Evolutionary conservation across 2,797 vertebrate species (phyloP), one percentile per base, ranked within the genome.

Genomic region (Scarus forsteni): DNA sequence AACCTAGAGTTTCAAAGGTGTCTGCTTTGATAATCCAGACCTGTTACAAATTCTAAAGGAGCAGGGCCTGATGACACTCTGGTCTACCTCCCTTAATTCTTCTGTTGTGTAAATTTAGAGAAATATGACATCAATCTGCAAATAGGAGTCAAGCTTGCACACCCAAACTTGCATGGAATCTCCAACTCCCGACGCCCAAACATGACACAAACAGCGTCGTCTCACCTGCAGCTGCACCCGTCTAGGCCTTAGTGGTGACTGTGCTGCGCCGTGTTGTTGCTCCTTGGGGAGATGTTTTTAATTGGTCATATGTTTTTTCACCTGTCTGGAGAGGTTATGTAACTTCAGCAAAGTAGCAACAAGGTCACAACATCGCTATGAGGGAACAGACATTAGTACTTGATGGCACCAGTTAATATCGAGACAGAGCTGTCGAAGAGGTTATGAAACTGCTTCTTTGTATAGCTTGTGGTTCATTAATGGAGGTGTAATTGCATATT

Each of bases 261-360:
- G 27, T 27, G 51, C 16, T 12, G 49, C 6, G 18, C 61, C 52
- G 55, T 75, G 66, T 53, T 67, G 62, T 56, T 11, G 4, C 64
- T 85, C 79, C 67, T 75, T 65, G 34, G 71, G 81, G 79, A 77
- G 61, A 80, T 59, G 44, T 71, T 15, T 66, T 60, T 90, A 90
- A 88, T 90, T 85, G 80, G 66, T 75, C 80, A 68, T 80, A 86
- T 89, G 85, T 89, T 91, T 84, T 89, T 82, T 80, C 78, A 88
- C 85, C 88, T 88, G 90, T 81, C 84, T 76, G 64, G 35, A 45
- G 66, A 72, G 6, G 19, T 92, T 91, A 85, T 67, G 49, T 79
- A 90, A 92, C 72, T 52, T 40, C 43, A 0, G 55, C 60, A 80
- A 78, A 84, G 74, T 59, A 68, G 60, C 82, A 80, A 56, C 68